Conservation (phyloP, 2,888 invertebrate species). For the Chironomus riparius region DNA sequence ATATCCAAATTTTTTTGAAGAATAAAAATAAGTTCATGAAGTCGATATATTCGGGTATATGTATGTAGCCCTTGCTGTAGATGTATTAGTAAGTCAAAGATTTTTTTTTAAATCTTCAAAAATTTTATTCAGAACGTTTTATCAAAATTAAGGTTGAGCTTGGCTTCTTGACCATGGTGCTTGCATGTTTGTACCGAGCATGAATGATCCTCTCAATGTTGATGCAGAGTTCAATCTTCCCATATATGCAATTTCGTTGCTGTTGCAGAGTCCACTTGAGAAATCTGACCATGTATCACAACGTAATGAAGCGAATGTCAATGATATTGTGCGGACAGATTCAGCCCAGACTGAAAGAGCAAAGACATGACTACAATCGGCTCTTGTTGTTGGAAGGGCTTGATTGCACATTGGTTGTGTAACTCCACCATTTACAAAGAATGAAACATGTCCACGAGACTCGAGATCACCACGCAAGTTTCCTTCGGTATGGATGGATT, state of each 20-base stretch:
- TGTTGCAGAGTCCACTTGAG: background rate
- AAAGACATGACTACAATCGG: background rate
- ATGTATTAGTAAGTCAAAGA: too few relatives aligned
- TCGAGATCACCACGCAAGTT: background rate
- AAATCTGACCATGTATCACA: background rate
- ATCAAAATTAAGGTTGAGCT: background rate
- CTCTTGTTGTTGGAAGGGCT: background rate
- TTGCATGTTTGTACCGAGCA: background rate
- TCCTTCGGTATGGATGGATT: conserved; percentile 19
- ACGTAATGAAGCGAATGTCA: background rate
- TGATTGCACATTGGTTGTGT: conserved; percentile 2
- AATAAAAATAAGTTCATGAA: too few relatives aligned
- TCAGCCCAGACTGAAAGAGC: background rate
- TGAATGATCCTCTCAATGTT: background rate
- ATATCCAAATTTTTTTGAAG: too few relatives aligned
- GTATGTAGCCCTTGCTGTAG: too few relatives aligned
- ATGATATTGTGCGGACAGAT: background rate
- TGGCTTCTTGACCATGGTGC: background rate
- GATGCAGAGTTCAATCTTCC: background rate
- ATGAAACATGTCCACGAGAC: background rate
- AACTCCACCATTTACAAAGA: conserved; percentile 9
- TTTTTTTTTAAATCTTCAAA: too few relatives aligned
- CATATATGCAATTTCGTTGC: background rate
- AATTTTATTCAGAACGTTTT: too few relatives aligned
- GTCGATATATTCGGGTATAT: too few relatives aligned